Percentiles rank a stretch among this genome's conserved stretches.
These are phyloP conservation scores for Drosophila prolongata DNA, from an alignment of 2,888 invertebrate genomes.

Conservation along the genomic window DNA sequence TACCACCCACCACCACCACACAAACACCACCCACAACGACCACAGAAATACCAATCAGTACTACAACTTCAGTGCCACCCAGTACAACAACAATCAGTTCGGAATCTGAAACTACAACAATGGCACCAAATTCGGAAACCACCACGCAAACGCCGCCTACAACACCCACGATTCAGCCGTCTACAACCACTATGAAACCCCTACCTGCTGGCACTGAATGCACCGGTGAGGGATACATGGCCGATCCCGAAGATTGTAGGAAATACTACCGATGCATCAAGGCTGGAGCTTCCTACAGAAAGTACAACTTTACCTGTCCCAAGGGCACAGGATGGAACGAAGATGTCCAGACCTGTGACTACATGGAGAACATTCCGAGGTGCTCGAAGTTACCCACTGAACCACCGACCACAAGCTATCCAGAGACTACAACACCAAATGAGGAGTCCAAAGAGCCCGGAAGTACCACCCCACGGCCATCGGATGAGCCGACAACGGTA, in stretches of 20 bases:
- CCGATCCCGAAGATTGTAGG: conserved; percentile 86
- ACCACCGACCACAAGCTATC: conserved; percentile 12
- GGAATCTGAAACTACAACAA: conserved; percentile 9
- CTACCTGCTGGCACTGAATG: conserved; percentile 84
- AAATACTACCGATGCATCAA: conserved; percentile 87
- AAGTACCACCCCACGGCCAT: conserved; percentile 14
- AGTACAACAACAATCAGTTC: conserved; percentile 19
- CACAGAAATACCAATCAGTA: conserved; percentile 5
- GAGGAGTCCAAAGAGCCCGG: conserved; percentile 32
- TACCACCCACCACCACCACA: conserved; percentile 27
- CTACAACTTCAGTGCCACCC: neutral
- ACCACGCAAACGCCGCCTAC: conserved; percentile 31
- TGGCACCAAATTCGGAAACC: conserved; percentile 11
- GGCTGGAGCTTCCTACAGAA: conserved; percentile 83
- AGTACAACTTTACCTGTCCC: conserved; percentile 87
- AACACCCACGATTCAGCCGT: conserved; percentile 53
- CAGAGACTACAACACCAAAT: conserved; percentile 15
- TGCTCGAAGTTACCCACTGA: conserved; percentile 69
- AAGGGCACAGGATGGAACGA: conserved; percentile 90
- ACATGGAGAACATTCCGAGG: conserved; percentile 82
- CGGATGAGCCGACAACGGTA: conserved; percentile 54
- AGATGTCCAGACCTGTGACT: conserved; percentile 87
- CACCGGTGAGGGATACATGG: conserved; percentile 87
- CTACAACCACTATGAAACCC: conserved; percentile 61
- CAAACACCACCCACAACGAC: neutral